Evolutionary conservation across 2,797 vertebrate genomes (phyloP), one percentile per base, ranked within the genome.

Genomic region (Meriones psammophilus): DNA sequence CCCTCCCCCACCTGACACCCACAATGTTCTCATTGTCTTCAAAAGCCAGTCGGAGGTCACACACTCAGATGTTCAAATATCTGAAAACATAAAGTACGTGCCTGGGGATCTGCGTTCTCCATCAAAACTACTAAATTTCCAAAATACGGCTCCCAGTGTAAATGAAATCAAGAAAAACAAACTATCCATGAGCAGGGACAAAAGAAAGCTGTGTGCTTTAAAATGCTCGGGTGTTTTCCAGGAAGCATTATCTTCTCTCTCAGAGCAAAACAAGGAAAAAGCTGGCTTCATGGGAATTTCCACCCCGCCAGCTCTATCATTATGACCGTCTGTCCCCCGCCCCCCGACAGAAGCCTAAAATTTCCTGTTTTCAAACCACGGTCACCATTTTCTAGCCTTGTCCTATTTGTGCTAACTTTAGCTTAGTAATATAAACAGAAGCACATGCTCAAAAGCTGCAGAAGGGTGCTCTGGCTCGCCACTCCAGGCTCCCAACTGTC

Each of bases 321-420:
- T 99, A 99, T 99, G 99, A 99, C 99, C 99, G 99, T 99, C 99
- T 99, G 99, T 99, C 99, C 99, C 99, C 99, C 98, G 97, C 98
- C 99, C 99, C 99, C 99, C 99, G 99, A 99, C 98, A 98, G 73
- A 76, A 98, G 98, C 98, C 99, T 98, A 99, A 99, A 99, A 99
- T 99, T 99, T 99, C 99, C 99, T 99, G 99, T 99, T 99, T 99
- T 99, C 99, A 98, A 99, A 99, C 99, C 97, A 99, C 99, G 99
- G 99, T 99, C 99, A 99, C 98, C 98, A 98, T 99, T 98, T 98
- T 98, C 99, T 98, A 97, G 97, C 98, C 98, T 97, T 98, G 98
- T 96, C 97, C 98, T 98, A 98, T 98, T 96, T 94, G 97, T 97
- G 98, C 99, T 99, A 99, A 99, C 98, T 99, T 99, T 99, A 99